Evolutionary conservation across 53 echinoderm and acorn worm genomes (phyloP).

Genomic region (Astropecten irregularis): DNA sequence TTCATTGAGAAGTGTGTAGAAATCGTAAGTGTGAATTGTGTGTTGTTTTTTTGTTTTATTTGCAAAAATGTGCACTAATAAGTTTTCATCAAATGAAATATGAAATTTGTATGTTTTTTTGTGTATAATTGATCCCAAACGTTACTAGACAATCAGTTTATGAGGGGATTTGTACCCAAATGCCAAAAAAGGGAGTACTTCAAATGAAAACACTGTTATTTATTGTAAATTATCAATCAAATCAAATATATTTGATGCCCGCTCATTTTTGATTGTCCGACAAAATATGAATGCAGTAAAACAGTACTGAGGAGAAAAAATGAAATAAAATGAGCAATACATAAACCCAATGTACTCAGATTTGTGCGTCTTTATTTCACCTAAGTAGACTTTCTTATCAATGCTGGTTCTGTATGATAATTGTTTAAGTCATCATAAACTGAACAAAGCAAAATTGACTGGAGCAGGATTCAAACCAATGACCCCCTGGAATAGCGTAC

Average conservation of each 20-base stretch:
- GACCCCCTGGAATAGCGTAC: no score
- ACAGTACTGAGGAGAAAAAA: slow-evolving; percentile 7
- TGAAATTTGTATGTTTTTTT: slow-evolving; percentile 24
- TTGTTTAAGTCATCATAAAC: no score
- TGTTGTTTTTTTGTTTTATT: slow-evolving; percentile 10
- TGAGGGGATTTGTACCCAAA: neutral
- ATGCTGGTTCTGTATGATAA: no score
- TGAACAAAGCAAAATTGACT: no score
- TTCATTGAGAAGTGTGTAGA: slow-evolving; percentile 6
- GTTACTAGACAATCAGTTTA: neutral
- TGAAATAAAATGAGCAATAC: slow-evolving; percentile 51
- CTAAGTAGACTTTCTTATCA: no score
- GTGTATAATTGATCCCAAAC: neutral
- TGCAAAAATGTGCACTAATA: slow-evolving; percentile 8
- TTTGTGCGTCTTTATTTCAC: no score
- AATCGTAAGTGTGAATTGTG: neutral
- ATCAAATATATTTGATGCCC: slow-evolving; percentile 24
- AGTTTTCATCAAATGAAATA: slow-evolving; percentile 53
- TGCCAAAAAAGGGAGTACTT: neutral
- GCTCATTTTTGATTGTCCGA: neutral
- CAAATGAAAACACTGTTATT: neutral
- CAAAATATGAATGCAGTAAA: neutral
- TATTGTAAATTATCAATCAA: slow-evolving; percentile 39
- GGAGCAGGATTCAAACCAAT: no score
- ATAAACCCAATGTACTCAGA: slow-evolving; percentile 29